Evolutionary conservation across 2,113 vertebrate species (phyloP).

Genomic region (Heliornis fulica): DNA sequence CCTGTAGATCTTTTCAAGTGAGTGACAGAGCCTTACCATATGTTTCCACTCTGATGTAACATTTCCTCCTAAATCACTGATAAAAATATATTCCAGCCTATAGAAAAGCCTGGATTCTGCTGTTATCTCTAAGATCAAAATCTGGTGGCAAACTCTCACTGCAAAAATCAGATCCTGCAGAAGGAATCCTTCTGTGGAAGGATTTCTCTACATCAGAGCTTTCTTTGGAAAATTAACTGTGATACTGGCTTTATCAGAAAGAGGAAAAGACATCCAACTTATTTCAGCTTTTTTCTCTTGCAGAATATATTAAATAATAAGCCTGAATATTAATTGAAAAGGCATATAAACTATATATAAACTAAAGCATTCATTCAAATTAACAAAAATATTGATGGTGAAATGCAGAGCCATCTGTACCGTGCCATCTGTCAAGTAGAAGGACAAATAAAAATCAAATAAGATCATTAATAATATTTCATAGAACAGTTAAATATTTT

Average conservation of each 20-base stretch:
- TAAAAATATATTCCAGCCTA: neutral
- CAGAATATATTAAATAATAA: neutral
- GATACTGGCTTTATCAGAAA: neutral
- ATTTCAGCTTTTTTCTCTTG: neutral
- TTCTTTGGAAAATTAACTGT: neutral
- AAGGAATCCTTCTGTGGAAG: too few species aligned
- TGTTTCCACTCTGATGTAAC: neutral
- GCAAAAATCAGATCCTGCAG: neutral
- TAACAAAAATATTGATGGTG: slow-evolving; percentile 7
- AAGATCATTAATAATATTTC: slow-evolving; percentile 16
- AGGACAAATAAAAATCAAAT: neutral
- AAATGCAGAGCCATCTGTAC: neutral
- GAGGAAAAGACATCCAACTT: neutral
- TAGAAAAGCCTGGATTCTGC: neutral
- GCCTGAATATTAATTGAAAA: neutral
- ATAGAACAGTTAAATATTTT: neutral
- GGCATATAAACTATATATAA: neutral
- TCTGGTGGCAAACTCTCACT: neutral
- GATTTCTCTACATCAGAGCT: neutral
- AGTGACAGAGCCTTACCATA: neutral
- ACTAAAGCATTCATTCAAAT: slow-evolving; percentile 28
- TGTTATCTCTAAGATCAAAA: neutral
- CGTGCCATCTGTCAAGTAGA: slow-evolving; percentile 17
- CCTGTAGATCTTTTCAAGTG: neutral
- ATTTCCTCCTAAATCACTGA: neutral